Base-by-base conservation (phyloP, 2,113 vertebrate species). In the Amblyornis subalaris region DNA sequence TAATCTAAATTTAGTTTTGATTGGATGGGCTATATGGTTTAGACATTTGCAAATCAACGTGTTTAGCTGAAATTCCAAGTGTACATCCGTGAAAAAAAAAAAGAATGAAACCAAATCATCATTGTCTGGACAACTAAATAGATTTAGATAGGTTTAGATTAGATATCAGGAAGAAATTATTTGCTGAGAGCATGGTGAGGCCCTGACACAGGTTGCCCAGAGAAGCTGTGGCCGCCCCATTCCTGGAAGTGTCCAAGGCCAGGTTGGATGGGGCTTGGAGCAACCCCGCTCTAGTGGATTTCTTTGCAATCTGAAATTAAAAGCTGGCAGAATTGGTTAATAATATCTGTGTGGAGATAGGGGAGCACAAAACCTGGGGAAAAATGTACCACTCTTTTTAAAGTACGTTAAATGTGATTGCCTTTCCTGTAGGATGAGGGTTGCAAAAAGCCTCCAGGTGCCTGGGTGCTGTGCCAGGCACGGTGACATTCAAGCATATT, bases 381-480 rank as follows among this genome's bases (percentile, higher is more conserved):
- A 29, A 93, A 83, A 71, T 11, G 4, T 21, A 23, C 8, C 5
- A 4, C 23, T 72, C 12, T 71, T 80, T 77, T 64, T 26, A 57
- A 83, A 94, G 82, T 6, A 8, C 0, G 0, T 74, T 22, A 40
- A 79, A 48, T 26, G 35, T 14, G 82, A 50, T 83, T 93, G 85
- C 64, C 60, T 91, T 88, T 88, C 24, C 67, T 71, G 81, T 15
- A 70, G 79, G 35, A 61, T 1, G 55, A 55, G 31, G 71, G 91
- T 54, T 94, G 60, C 78, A 61, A 74, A 74, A 90, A 94, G 85
- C 69, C 90, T 95, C 69, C 85, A 83, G 93, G 89, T 95, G 78
- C 88, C 82, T 23, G 4, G 53, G 82, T 38, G 75, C 89, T 57
- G 2, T 61, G 89, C 81, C 88, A 84, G 48, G 79, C 72, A 40